Evolutionary conservation across 1,140 invertebrate species (phyloP), one percentile per base, ranked within the genome.

Genomic region (Akabosia matsudoensis): DNA sequence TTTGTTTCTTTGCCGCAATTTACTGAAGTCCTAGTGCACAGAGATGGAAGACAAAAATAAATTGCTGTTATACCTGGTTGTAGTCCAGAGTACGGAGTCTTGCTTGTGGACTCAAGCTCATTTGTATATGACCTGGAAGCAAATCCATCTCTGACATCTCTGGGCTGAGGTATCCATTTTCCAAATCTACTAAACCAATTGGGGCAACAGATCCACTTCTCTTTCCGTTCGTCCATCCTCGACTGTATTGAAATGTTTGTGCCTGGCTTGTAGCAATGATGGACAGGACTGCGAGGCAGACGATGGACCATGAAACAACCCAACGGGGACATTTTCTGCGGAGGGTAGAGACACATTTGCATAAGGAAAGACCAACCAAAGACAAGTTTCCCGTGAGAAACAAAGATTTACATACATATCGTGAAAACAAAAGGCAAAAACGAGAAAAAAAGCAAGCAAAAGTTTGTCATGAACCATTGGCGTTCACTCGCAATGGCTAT

Each of bases 241-340:
- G 84, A 37, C 90, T 91, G 82, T 92, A 92, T 80, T 91, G 90
- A 83, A 91, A 92, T 0, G 90, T 91, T 84, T 92, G 91, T 2
- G 86, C 86, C 0, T 85, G 22, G 75, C 75, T 74, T 82, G 83
- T 82, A 80, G 79, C 45, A 75, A 77, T 54, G 4, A 79, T 56
- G 22, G 61, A 31, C 10, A 80, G 54, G 0, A 80, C 16, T 22
- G 77, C 67, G 10, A 81, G 22, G n/a, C 78, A 30, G 28, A 81
- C 26, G 45, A 31, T 3, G 31, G 76, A 73, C 64, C 79, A 80
- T 22, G 76, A 24, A 7, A 70, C 28, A n/a, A 28, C 4, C 31
- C 0, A 31, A 26, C 34, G 30, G 51, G 14, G 4, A 71, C 30
- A 24, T 28, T 37, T 34, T 13, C 70, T 45, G 33, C 22, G 4